A percentile compares a stretch with the other conserved stretches of the same genome.
Evolutionary conservation across 2,797 vertebrate species (phyloP).

Genomic region (Xenentodon cancila): DNA sequence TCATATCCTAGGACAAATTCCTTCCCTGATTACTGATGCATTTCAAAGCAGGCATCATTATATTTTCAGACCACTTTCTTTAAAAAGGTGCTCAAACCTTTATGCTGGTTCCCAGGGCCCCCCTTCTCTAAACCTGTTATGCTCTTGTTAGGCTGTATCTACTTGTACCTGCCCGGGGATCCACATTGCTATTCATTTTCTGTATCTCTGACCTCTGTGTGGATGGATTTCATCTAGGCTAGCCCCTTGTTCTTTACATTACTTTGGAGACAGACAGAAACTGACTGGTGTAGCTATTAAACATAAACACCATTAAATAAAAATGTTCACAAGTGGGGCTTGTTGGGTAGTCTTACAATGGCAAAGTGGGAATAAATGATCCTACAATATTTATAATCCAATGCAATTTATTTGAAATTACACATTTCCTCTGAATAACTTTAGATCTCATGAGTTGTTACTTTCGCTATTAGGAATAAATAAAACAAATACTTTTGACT

Average conservation of each 20-base stretch:
- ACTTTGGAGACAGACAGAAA: constrained; percentile 67
- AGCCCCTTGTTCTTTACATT: constrained; percentile 77
- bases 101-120: constrained; percentile 89
- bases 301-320: constrained; percentile 81
- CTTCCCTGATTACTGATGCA: constrained; percentile 92
- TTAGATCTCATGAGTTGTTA: background rate
- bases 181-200: constrained; percentile 94
- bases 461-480: background rate
- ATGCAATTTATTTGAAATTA: constrained; percentile 4
- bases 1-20: constrained; percentile 80
- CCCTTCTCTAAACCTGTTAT: constrained; percentile 89
- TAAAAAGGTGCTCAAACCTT: constrained; percentile 91
- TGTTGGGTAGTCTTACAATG: constrained; percentile 39
- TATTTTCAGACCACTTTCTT: constrained; percentile 92
- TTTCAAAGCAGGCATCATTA: constrained; percentile 90
- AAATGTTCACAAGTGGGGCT: constrained; percentile 62
- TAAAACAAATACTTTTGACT: background rate
- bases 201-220: constrained; percentile 92
- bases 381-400: background rate
- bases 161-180: constrained; percentile 89
- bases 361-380: background rate
- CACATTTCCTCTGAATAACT: background rate
- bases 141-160: constrained; percentile 95
- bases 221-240: constrained; percentile 89
- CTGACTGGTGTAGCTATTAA: constrained; percentile 77